These are phyloP conservation scores for Harpagus bidentatus DNA, from an alignment of 2,113 vertebrate species.

Conservation along the genomic window DNA sequence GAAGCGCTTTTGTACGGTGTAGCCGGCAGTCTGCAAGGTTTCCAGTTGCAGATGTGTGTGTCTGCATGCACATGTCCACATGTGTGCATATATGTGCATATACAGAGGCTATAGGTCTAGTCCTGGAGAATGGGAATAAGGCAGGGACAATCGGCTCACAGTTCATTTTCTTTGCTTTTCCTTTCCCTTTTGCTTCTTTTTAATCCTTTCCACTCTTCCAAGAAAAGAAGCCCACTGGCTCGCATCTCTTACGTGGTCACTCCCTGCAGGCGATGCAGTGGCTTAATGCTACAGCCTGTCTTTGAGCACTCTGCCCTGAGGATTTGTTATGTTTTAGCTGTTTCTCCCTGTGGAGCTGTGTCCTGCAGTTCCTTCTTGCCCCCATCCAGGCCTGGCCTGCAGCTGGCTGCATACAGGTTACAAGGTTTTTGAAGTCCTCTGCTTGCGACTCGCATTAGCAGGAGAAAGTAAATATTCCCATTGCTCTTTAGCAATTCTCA, in stretches of 20 bases:
- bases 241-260: rapidly evolving
- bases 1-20: not conserved
- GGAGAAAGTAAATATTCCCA: constrained; percentile 43
- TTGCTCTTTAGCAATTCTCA: not conserved
- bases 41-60: no score
- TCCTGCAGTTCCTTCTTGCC: not conserved
- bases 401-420: not conserved
- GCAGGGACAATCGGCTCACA: not conserved
- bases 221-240: not conserved
- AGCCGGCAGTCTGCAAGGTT: not conserved
- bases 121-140: not conserved
- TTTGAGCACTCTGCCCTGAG: not conserved
- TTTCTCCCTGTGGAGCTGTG: not conserved
- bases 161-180: not conserved
- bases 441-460: not conserved
- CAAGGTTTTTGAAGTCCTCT: not conserved
- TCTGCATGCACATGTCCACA: rapidly evolving
- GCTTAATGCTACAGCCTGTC: not conserved
- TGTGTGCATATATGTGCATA: rapidly evolving
- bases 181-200: not conserved
- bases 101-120: not conserved
- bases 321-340: not conserved
- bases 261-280: not conserved
- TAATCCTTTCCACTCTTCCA: not conserved
- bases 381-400: not conserved